phyloP scores from a whole-genome alignment of 2,888 invertebrate genomes.

The Agrochola litura region DNA sequence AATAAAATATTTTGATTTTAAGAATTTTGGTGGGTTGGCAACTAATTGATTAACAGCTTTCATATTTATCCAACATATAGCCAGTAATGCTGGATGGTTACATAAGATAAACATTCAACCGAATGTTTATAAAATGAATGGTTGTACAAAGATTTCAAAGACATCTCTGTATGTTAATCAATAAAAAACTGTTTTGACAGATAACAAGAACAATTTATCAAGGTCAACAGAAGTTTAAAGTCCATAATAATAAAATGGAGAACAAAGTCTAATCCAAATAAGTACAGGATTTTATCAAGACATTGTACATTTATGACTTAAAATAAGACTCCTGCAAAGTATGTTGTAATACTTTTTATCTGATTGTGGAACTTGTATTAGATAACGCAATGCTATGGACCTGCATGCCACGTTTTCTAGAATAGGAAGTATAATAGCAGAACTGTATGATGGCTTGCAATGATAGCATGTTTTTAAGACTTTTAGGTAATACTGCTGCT shows the following conservation, averaged over 20 bases:
- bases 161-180: neutral
- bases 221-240: neutral
- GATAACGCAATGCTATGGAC: neutral
- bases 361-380: neutral
- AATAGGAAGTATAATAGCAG: too few relatives aligned
- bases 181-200: neutral
- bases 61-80: neutral
- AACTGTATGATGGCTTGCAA: too few relatives aligned
- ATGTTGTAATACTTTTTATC: constrained; percentile 25
- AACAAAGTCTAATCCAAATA: constrained; percentile 8
- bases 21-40: neutral
- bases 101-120: neutral
- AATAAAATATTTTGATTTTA: too few relatives aligned
- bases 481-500: too few relatives aligned
- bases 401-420: neutral
- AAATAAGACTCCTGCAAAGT: neutral
- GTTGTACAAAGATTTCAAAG: neutral
- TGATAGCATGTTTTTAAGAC: too few relatives aligned
- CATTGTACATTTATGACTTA: neutral
- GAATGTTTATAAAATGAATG: neutral
- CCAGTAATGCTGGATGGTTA: too few relatives aligned
- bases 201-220: neutral
- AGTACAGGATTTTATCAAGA: constrained; percentile 13
- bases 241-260: neutral
- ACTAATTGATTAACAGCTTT: too few relatives aligned